Evolutionary conservation across 2,113 vertebrate genomes (phyloP).

Genomic region (Meriones unguiculatus): DNA sequence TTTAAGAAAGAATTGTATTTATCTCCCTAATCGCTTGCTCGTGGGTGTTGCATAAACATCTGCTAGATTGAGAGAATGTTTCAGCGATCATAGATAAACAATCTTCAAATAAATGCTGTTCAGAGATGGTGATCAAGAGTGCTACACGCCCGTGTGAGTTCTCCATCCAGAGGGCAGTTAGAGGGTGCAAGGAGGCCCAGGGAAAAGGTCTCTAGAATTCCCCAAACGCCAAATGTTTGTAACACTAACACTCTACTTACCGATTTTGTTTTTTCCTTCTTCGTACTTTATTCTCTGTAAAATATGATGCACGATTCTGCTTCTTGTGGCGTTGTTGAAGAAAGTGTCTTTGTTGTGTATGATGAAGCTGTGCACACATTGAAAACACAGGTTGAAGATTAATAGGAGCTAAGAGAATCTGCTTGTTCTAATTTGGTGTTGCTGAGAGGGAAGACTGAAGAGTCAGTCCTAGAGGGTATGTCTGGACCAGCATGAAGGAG

Average conservation of each 20-base stretch:
- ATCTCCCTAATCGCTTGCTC: not conserved
- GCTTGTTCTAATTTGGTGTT: not conserved
- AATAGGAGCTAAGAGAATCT: not conserved
- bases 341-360: conserved; percentile 98
- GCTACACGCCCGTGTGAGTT: not conserved
- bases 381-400: conserved; percentile 71
- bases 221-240: not conserved
- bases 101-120: not conserved
- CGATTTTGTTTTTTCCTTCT: conserved; percentile 97
- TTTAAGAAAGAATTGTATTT: not conserved
- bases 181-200: not conserved
- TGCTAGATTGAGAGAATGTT: not conserved
- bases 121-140: not conserved
- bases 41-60: not conserved
- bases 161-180: not conserved
- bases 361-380: conserved; percentile 92
- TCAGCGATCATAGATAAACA: not conserved
- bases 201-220: not conserved
- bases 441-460: not conserved
- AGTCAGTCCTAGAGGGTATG: not conserved
- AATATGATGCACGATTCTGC: conserved; percentile 96
- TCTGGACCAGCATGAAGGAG: not conserved
- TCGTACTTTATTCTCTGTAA: conserved; percentile 97
- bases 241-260: conserved; percentile 85
- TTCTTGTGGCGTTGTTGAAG: conserved; percentile 97